phyloP scores from a whole-genome alignment of 1,140 invertebrate genomes.

The Aphidius gifuensis region DNA sequence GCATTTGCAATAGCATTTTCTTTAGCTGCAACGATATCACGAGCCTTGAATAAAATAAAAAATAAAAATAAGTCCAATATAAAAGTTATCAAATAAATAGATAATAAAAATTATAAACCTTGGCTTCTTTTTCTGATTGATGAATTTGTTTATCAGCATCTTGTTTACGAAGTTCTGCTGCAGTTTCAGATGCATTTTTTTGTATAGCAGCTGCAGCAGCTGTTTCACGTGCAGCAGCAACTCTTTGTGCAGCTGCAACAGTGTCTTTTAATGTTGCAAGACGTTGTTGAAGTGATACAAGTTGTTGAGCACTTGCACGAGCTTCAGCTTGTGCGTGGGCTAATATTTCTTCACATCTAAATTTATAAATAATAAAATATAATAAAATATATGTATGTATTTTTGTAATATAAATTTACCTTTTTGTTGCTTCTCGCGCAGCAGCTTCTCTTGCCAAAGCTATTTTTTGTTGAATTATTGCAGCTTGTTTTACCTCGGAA shows the following conservation, averaged over 20 bases:
- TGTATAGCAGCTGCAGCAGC: constrained; percentile 52
- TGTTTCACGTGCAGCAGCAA: constrained; percentile 49
- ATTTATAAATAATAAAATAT: constrained; percentile 1
- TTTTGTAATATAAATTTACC: constrained; percentile 30
- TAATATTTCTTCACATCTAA: constrained; percentile 48
- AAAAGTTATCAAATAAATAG: background rate
- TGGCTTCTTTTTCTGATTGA: constrained; percentile 49
- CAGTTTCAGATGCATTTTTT: constrained; percentile 47
- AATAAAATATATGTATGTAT: background rate
- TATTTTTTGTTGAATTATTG: constrained; percentile 48
- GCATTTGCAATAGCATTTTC: constrained; percentile 49
- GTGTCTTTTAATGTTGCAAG: constrained; percentile 50
- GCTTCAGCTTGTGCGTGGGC: constrained; percentile 45
- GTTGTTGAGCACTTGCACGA: constrained; percentile 44
- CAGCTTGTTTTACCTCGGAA: constrained; percentile 45
- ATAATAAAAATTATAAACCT: constrained; percentile 33
- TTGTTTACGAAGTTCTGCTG: constrained; percentile 50
- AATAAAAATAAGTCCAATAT: constrained; percentile 10
- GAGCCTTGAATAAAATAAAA: constrained; percentile 37
- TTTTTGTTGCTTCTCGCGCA: constrained; percentile 44
- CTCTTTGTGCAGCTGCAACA: constrained; percentile 50
- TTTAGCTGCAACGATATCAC: constrained; percentile 47
- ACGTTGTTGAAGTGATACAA: constrained; percentile 50
- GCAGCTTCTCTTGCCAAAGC: constrained; percentile 48
- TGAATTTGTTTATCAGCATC: constrained; percentile 52